These are phyloP conservation scores for Drosophila fungiperda DNA, from an alignment of 2,888 invertebrate species.

Conservation along the genomic window DNA sequence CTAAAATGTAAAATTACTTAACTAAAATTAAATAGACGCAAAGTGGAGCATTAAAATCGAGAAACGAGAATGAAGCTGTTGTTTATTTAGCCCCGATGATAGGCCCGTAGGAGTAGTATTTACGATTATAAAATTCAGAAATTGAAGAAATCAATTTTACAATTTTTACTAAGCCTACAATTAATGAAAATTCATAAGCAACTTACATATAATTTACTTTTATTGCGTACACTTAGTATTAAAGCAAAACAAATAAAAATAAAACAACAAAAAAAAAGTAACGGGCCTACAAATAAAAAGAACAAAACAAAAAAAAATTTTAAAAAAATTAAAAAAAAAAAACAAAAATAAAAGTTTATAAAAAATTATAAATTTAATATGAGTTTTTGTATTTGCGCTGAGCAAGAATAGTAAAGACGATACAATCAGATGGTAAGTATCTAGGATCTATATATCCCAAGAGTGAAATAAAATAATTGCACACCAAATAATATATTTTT, in stretches of 20 bases:
- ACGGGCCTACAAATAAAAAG: constrained; percentile 9
- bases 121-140: constrained; percentile 18
- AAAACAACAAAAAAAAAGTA: neutral
- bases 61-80: constrained; percentile 20
- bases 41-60: neutral
- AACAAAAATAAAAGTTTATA: constrained; percentile 35
- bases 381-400: constrained; percentile 13
- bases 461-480: neutral
- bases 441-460: neutral
- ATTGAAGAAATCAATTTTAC: constrained; percentile 20
- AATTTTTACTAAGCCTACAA: constrained; percentile 57
- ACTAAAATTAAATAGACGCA: constrained; percentile 12
- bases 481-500: constrained; percentile 18
- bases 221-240: constrained; percentile 73
- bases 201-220: constrained; percentile 66
- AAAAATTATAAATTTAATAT: constrained; percentile 9
- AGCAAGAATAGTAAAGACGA: neutral
- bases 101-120: constrained; percentile 36
- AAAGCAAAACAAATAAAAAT: constrained; percentile 38
- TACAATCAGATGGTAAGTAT: neutral
- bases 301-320: constrained; percentile 7
- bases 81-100: constrained; percentile 16
- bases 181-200: constrained; percentile 49
- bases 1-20: constrained; percentile 35
- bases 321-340: constrained; percentile 14